phyloP scores from a whole-genome alignment of 2,113 vertebrate species.

The Aldabrachelys gigantea region DNA sequence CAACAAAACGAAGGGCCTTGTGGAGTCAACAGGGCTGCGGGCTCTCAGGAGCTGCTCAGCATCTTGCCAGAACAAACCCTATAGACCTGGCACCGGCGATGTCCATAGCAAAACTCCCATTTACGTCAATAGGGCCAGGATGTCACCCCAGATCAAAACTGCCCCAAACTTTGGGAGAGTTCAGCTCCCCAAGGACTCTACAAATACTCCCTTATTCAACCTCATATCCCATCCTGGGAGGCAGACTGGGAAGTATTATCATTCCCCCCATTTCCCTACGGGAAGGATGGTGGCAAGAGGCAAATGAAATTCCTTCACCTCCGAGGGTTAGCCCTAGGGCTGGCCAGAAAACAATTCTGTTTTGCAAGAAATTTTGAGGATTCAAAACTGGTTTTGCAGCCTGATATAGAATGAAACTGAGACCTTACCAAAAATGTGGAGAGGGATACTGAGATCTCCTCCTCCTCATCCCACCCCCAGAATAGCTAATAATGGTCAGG shows the following conservation, averaged over 20 bases:
- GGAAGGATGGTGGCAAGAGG: neutral
- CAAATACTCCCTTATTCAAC: neutral
- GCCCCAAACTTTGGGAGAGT: neutral
- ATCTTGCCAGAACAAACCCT: neutral
- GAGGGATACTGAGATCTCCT: neutral
- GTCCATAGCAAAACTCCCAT: neutral
- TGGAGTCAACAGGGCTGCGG: fast-evolving
- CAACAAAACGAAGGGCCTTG: fast-evolving
- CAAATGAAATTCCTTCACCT: neutral
- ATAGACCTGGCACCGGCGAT: neutral
- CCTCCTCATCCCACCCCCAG: neutral
- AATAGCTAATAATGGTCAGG: neutral
- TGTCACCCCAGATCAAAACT: neutral
- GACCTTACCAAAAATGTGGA: neutral
- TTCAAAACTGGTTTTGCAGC: neutral
- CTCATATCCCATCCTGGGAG: neutral
- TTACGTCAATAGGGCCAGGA: neutral
- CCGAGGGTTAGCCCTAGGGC: neutral
- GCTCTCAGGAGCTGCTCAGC: neutral
- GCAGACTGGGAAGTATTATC: neutral
- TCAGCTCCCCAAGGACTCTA: neutral
- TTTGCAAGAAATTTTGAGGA: too few relatives aligned
- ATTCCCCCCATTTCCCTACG: neutral
- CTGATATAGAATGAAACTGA: neutral
- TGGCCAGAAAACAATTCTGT: too few relatives aligned